Conservation (phyloP, 2,113 vertebrate species). For the Leptodactylus fuscus region DNA sequence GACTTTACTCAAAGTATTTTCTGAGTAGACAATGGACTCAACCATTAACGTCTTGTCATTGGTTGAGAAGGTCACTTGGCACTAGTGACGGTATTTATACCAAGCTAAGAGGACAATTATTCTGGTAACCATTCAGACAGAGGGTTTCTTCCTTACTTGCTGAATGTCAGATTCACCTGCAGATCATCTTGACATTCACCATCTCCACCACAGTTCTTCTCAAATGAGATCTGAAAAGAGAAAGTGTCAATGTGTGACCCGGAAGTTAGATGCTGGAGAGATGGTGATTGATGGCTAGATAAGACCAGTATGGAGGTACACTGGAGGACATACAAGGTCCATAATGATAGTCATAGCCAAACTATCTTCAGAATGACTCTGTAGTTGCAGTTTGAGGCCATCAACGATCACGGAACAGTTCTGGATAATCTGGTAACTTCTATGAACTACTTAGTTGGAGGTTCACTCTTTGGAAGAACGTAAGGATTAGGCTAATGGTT, state of each 20-base stretch:
- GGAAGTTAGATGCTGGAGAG: background rate
- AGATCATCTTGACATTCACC: conserved; percentile 78
- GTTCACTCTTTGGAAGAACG: background rate
- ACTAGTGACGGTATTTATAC: no score
- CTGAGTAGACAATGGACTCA: background rate
- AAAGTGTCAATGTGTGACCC: background rate
- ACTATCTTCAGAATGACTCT: background rate
- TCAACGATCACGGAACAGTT: background rate
- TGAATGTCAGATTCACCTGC: conserved; percentile 75
- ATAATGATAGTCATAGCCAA: background rate
- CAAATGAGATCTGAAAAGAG: conserved; percentile 77
- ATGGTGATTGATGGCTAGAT: background rate
- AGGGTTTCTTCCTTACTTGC: conserved; percentile 61
- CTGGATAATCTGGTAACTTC: background rate
- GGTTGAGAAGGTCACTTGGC: no score
- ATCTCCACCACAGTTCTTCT: conserved; percentile 83
- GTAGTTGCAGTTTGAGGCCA: no score
- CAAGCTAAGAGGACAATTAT: no score
- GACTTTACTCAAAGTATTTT: background rate
- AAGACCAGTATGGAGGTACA: no score
- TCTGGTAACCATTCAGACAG: background rate
- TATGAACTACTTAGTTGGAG: background rate
- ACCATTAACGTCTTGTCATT: no score
- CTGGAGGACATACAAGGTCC: no score
- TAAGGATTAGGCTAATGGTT: background rate